These are phyloP conservation scores for Calvadosia cruxmelitensis DNA, from an alignment of 30 jellyfish, hydroid and myxozoan genomes.

Conservation along the genomic window DNA sequence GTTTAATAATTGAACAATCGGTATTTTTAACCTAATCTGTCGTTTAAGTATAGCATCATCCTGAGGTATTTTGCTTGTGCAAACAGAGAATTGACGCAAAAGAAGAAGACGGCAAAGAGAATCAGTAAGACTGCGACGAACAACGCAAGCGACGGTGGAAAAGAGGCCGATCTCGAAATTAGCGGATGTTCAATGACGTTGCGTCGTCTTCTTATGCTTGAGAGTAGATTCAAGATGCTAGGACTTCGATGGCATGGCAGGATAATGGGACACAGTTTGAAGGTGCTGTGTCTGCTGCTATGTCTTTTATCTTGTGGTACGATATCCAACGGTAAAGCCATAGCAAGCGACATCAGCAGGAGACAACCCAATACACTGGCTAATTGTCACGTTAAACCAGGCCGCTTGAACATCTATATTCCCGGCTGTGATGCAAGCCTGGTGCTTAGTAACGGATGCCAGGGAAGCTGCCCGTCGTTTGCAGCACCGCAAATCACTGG, in stretches of 20 bases:
- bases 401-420: conserved; percentile 5
- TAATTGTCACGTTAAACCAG: conserved; percentile 6
- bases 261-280: too few species aligned
- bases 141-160: neutral
- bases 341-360: neutral
- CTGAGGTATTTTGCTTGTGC: neutral
- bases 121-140: neutral
- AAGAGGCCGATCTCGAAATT: neutral
- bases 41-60: neutral
- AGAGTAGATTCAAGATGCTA: too few species aligned
- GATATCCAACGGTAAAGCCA: neutral
- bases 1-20: neutral
- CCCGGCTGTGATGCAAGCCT: conserved; percentile 5
- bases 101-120: neutral
- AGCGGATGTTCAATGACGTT: too few species aligned
- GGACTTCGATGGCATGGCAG: too few species aligned
- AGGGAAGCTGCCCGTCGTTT: conserved; percentile 6
- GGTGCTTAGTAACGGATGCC: conserved; percentile 8
- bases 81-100: neutral
- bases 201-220: too few species aligned
- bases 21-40: neutral
- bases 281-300: too few species aligned
- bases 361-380: neutral
- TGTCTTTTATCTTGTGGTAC: neutral
- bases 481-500: neutral